Percentiles rank a stretch among this genome's conserved stretches.
phyloP scores from a whole-genome alignment of 2,113 vertebrate genomes.

The Alethe castanea region DNA sequence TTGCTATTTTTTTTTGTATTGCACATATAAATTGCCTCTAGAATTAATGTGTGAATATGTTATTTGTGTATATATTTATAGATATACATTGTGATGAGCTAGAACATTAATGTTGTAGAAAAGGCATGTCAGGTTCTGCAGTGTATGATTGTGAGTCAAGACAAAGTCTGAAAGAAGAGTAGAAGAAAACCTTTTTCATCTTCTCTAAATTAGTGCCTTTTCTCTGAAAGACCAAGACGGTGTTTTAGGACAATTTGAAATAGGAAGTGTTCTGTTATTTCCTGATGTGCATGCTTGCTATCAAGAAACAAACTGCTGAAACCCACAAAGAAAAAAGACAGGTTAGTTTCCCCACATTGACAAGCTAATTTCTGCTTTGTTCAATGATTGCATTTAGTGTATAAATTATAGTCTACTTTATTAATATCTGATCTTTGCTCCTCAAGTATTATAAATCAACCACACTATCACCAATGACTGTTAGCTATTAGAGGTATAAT shows the following conservation, averaged over 20 bases:
- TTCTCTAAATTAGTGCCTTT: not conserved
- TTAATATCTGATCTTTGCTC: not conserved
- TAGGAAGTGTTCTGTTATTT: not conserved
- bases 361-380: not conserved
- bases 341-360: not conserved
- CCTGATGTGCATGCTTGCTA: not conserved
- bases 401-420: not conserved
- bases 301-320: not conserved
- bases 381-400: not conserved
- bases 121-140: not conserved
- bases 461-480: not conserved
- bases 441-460: not conserved
- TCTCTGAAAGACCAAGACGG: not conserved
- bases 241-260: not conserved
- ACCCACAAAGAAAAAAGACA: not conserved
- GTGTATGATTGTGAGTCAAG: not conserved
- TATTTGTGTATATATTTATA: not conserved
- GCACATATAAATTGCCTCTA: not conserved
- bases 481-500: not conserved
- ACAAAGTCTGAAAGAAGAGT: not conserved
- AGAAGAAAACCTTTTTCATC: not conserved
- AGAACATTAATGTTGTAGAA: not conserved
- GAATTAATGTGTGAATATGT: not conserved
- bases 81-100: not conserved
- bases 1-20: not conserved